Evolutionary conservation across 1,140 invertebrate genomes (phyloP).

Genomic region (Fopius arisanus): DNA sequence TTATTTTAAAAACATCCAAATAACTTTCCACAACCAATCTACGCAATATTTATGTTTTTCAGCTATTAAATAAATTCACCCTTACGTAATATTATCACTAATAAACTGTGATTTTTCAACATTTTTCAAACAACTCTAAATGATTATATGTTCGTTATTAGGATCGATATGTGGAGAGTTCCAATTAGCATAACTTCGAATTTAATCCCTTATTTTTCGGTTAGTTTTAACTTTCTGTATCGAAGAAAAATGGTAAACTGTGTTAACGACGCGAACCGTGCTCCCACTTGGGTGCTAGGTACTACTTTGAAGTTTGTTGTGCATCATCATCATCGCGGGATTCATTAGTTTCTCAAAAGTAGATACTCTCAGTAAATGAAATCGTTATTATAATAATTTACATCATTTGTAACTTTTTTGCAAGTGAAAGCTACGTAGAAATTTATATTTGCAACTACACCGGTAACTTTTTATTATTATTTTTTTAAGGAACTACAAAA

Average conservation of each 20-base stretch:
- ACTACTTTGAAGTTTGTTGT: constrained; percentile 40
- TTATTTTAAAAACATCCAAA: neutral
- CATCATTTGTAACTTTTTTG: no score
- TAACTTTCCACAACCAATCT: neutral
- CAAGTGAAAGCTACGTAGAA: no score
- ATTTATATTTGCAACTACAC: no score
- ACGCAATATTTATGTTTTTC: neutral
- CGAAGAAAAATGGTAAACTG: constrained; percentile 49
- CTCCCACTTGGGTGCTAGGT: constrained; percentile 23
- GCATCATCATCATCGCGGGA: constrained; percentile 6
- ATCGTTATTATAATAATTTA: no score
- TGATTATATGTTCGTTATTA: constrained; percentile 37
- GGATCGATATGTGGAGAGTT: constrained; percentile 11
- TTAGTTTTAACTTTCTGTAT: constrained; percentile 37
- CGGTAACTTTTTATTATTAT: no score
- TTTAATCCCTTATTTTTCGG: neutral
- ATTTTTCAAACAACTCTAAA: constrained; percentile 41
- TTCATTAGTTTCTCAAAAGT: neutral
- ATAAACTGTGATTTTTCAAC: constrained; percentile 40
- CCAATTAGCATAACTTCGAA: neutral
- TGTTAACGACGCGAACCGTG: constrained; percentile 56
- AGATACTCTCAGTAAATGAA: neutral
- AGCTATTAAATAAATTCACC: neutral
- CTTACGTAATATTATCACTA: constrained; percentile 40
- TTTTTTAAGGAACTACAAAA: no score